Base-by-base conservation (phyloP, 2,888 invertebrate genomes). In the Hydriomena furcata region DNA sequence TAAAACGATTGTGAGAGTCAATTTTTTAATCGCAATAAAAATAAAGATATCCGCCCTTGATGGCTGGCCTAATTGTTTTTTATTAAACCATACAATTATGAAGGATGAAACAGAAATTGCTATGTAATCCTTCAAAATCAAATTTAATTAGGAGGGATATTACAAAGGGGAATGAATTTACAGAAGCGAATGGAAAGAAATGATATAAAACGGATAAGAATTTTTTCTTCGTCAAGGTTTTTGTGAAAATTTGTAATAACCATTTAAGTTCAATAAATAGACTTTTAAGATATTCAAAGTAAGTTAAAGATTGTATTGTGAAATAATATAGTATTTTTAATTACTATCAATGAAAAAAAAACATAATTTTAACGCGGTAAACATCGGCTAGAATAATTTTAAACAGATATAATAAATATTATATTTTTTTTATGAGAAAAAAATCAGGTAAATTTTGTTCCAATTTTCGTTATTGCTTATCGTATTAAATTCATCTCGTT, bases 141-240 rank as follows among this genome's bases (percentile, higher is more conserved):
- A 67, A 66, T 64, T 61, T 54, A 64, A 63, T 65, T 62, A 36
- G 61, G 65, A 63, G 23, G 60, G 58, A 59, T 64, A 63, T 59
- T 8, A 17, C 42, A 34, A 52, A 55, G 53, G 42, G 42, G 58
- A 51, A 58, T 58, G 31, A 58, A 61, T 37, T 36, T 36, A 42
- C 40, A 60, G 32, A 52, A 46, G 57, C 42, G 28, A 27, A 38
- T 27, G 41, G n/a, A 35, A 38, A 35, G 28, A 36, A 35, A 46
- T 36, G 31, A 42, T 31, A 27, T 32, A 31, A 46, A 32, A 21
- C 17, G 10, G 12, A 2, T 21, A 24, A 7, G n/a, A 32, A 7
- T 36, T 3, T 17, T 38, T 43, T 43, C 27, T 10, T 28, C 23
- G 32, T 11, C 4, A 40, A 36, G 7, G 1, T 44, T 28, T 44